These are phyloP conservation scores for Muscicapa striata DNA, from an alignment of 2,797 vertebrate species.

Conservation along the genomic window DNA sequence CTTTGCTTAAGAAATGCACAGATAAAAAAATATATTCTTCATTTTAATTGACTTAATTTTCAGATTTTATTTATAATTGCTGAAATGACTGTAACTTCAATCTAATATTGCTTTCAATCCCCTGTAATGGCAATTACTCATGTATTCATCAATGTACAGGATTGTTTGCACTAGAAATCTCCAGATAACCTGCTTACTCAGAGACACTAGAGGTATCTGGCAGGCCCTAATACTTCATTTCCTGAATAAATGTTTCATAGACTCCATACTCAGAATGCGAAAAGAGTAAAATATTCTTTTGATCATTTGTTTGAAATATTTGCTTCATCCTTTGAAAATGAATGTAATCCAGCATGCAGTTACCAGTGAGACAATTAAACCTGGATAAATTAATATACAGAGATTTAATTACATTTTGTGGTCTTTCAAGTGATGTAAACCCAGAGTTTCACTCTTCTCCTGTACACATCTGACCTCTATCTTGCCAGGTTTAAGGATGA, in stretches of 20 bases:
- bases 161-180: conserved; percentile 46
- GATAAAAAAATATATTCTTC: not conserved
- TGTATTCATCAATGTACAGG: not conserved
- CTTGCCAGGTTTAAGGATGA: not conserved
- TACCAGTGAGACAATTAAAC: not conserved
- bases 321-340: not conserved
- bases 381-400: not conserved
- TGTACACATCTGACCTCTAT: not conserved
- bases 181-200: conserved; percentile 46
- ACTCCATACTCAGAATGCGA: not conserved
- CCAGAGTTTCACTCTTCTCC: not conserved
- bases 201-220: not conserved
- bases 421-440: not conserved
- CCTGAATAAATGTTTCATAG: conserved; percentile 54
- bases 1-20: not conserved
- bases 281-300: conserved; percentile 35
- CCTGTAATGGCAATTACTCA: not conserved
- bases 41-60: not conserved
- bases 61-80: not conserved
- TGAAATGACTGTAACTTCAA: not conserved
- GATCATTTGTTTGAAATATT: not conserved
- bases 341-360: not conserved
- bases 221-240: conserved; percentile 47
- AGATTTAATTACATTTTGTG: not conserved
- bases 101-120: not conserved